Conservation (phyloP, 2,888 invertebrate genomes). For the Watsonalla binaria region DNA sequence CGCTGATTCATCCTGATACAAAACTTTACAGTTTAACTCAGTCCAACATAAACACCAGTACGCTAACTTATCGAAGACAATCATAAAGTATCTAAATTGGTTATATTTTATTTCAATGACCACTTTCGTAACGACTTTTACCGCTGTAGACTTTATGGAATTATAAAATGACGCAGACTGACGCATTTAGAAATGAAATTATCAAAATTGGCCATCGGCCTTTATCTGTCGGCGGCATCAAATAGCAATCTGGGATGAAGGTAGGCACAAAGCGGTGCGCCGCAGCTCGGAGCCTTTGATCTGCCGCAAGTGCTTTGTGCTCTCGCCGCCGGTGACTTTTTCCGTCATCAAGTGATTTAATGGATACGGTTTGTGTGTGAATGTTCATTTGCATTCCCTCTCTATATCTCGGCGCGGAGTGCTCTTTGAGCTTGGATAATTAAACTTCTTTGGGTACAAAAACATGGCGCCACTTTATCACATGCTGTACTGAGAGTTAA, state of each 20-base stretch:
- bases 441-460: not conserved
- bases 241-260: constrained; percentile 24
- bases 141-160: too few relatives aligned
- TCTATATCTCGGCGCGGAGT: not conserved
- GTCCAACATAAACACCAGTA: too few relatives aligned
- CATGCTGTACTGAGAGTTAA: too few relatives aligned
- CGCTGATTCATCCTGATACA: too few relatives aligned
- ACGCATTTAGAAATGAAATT: constrained; percentile 8
- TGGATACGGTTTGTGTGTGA: constrained; percentile 10
- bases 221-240: constrained; percentile 23
- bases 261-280: constrained; percentile 11
- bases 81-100: too few relatives aligned
- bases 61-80: too few relatives aligned
- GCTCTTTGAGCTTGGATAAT: not conserved
- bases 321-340: constrained; percentile 14
- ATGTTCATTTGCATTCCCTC: constrained; percentile 5
- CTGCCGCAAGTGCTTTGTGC: constrained; percentile 19
- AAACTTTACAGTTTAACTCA: too few relatives aligned
- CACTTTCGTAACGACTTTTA: too few relatives aligned
- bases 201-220: constrained; percentile 23
- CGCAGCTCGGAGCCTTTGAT: constrained; percentile 16
- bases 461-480: too few relatives aligned
- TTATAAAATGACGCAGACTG: not conserved
- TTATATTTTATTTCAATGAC: too few relatives aligned
- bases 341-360: constrained; percentile 16